Evolutionary conservation across 2,888 invertebrate genomes (phyloP).

Genomic region (Reticulitermes lucifugus): DNA sequence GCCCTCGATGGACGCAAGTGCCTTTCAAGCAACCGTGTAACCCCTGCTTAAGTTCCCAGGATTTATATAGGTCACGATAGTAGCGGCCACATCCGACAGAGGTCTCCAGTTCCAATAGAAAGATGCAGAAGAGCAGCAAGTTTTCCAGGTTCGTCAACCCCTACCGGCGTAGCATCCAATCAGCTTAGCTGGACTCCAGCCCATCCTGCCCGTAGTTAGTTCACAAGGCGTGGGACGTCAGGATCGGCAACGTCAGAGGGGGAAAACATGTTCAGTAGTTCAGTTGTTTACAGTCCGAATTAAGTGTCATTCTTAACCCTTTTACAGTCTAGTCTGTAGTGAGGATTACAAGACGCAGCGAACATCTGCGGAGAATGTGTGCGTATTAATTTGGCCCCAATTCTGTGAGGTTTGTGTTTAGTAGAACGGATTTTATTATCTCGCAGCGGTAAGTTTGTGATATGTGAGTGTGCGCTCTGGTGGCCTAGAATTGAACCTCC

Average conservation of each 20-base stretch:
- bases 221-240: background rate
- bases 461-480: background rate
- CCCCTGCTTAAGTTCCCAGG: background rate
- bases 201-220: background rate
- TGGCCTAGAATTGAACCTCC: background rate
- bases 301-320: too few relatives aligned
- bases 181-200: background rate
- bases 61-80: constrained; percentile 10
- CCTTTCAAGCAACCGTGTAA: background rate
- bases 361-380: background rate
- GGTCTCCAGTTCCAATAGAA: background rate
- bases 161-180: constrained; percentile 12
- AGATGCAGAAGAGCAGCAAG: background rate
- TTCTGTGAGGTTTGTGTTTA: background rate
- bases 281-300: too few relatives aligned
- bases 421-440: background rate
- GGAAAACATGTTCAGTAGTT: background rate
- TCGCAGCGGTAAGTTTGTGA: background rate
- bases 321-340: too few relatives aligned
- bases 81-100: background rate
- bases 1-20: too few relatives aligned
- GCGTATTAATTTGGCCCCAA: background rate
- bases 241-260: background rate
- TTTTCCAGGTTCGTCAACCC: background rate
- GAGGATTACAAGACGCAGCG: too few relatives aligned